Evolutionary conservation across 2,113 vertebrate species (phyloP), one percentile per base, ranked within the genome.

Genomic region (Nibea coibor): DNA sequence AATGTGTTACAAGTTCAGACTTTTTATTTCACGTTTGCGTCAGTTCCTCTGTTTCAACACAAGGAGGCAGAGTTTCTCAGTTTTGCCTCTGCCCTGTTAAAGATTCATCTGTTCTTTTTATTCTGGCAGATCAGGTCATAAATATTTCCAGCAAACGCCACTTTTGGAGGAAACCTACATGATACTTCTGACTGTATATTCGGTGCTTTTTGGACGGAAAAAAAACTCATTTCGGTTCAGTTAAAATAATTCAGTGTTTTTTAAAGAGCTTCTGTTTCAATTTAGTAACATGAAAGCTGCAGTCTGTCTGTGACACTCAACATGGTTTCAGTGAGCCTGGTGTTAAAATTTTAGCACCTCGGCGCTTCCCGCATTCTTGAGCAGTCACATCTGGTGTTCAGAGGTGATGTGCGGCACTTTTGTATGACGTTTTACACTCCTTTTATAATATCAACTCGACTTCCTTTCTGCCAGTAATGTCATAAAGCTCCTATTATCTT

Each of bases 401-500:
- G 58, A 67, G 51, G 48, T 79, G 77, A 56, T 73, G 51, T 76
- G 83, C 56, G 58, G 63, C 78, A 48, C 80, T 74, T 72, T 73
- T 63, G 50, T 74, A 19, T 77, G 9, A 76, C 56, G 61, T 74
- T 87, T 85, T 65, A 82, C 50, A 58, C 66, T 59, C 70, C 70
- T 58, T 45, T 16, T 65, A 20, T 78, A 56, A 65, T 65, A 69
- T 67, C 20, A 64, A 82, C 66, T 70, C 12, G 8, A 17, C 67
- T 72, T 43, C 42, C 50, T 76, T 17, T 81, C 75, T 86, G 79
- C 69, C 72, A 72, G 74, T 39, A 72, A 70, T 31, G 48, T 67
- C 53, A 86, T 77, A 82, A 79, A 78, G 67, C 72, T 77, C 53
- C 63, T 65, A 77, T 88, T 83, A 85, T 87, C 72, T 62, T 22